A percentile compares a stretch with the other conserved stretches of the same genome.
phyloP scores from a whole-genome alignment of 2,888 invertebrate species.

The Bugulina stolonifera region DNA sequence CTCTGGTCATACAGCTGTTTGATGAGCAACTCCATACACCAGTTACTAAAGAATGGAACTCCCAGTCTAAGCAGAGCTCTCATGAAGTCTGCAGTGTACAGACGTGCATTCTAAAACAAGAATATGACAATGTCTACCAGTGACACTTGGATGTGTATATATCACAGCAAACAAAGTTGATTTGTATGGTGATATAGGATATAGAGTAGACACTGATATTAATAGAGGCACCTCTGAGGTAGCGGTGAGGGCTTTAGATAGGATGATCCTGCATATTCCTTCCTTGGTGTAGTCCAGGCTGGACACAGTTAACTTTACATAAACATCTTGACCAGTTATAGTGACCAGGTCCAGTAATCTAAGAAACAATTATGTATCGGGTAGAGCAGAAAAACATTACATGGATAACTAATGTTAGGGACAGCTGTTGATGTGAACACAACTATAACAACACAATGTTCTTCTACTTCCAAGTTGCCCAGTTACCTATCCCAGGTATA shows the following conservation, averaged over 20 bases:
- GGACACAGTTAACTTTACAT: conserved; percentile 86
- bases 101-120: conserved; percentile 53
- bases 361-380: too few species aligned
- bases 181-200: too few species aligned
- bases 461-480: too few species aligned
- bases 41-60: conserved; percentile 57
- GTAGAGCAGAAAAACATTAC: too few species aligned
- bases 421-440: too few species aligned
- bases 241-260: conserved; percentile 57
- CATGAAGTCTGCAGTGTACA: conserved; percentile 87
- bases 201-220: too few species aligned
- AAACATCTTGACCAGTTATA: conserved; percentile 79
- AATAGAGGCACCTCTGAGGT: conserved; percentile 56
- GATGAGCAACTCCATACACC: conserved; percentile 80
- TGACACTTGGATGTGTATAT: too few species aligned
- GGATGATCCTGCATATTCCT: conserved; percentile 59
- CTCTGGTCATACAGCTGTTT: conserved; percentile 79
- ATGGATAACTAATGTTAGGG: too few species aligned
- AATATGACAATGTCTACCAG: too few species aligned
- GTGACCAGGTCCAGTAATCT: conserved; percentile 72
- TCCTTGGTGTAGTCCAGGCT: conserved; percentile 79
- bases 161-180: too few species aligned
- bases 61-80: conserved; percentile 69
- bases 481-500: too few species aligned
- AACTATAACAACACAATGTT: too few species aligned